phyloP scores from a whole-genome alignment of 2,888 invertebrate species.

The Bombylius major region DNA sequence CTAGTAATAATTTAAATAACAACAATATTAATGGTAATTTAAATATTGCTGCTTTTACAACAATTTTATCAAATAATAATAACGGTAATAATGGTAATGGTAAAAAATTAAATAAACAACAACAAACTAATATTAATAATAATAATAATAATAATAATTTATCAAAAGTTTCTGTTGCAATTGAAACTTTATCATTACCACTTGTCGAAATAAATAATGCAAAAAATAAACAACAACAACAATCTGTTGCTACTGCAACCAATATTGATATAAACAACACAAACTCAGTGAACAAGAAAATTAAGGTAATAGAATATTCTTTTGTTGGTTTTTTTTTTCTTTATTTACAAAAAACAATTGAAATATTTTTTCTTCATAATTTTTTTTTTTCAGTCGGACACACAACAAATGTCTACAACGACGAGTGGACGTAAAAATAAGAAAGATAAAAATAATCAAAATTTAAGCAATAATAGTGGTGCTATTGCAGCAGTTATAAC shows the following conservation, averaged over 20 bases:
- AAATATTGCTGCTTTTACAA: neutral
- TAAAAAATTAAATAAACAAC: neutral
- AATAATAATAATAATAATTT: conserved; percentile 7
- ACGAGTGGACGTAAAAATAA: conserved; percentile 9
- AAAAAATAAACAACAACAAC: conserved; percentile 9
- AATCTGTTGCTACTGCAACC: conserved; percentile 11
- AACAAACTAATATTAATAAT: neutral
- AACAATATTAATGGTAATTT: conserved; percentile 4
- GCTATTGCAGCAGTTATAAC: neutral
- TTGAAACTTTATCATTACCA: neutral
- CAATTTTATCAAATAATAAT: neutral
- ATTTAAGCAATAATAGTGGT: neutral
- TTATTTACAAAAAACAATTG: neutral
- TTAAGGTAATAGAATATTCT: neutral
- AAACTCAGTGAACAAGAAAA: conserved; percentile 1
- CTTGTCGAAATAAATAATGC: conserved; percentile 13
- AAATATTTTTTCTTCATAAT: neutral
- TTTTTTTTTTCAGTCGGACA: neutral
- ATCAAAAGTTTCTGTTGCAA: too few relatives aligned
- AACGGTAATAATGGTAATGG: neutral
- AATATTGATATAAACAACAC: neutral
- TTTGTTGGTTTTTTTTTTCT: neutral
- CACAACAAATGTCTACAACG: neutral
- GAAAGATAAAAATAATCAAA: conserved; percentile 12
- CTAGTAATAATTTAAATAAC: conserved; percentile 4